These are phyloP conservation scores for Xiphydria camelus DNA, from an alignment of 2,888 invertebrate species.

Conservation along the genomic window DNA sequence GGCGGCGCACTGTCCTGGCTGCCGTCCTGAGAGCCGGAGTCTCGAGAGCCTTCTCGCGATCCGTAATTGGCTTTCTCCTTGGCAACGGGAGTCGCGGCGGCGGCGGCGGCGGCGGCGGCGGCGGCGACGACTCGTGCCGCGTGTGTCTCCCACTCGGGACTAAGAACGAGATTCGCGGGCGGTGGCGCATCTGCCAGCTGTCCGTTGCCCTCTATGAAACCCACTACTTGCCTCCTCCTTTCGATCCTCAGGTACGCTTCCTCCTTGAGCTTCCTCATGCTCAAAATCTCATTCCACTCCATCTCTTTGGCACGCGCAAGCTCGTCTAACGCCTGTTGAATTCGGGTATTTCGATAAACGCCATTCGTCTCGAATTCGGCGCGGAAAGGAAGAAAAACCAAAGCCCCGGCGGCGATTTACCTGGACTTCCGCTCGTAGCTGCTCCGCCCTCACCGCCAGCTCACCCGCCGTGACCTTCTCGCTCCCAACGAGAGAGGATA, in stretches of 20 bases:
- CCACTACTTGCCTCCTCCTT: conserved; percentile 69
- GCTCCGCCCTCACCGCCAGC: conserved; percentile 46
- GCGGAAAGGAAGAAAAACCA: not conserved
- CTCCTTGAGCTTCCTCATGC: conserved; percentile 82
- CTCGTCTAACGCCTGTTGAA: conserved; percentile 69
- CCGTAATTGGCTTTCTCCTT: conserved; percentile 7
- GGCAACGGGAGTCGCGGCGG: not conserved
- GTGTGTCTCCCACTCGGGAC: conserved; percentile 31
- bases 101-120: conserved; percentile 1
- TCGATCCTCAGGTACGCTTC: conserved; percentile 75
- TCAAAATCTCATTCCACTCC: conserved; percentile 84
- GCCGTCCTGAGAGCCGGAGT: conserved; percentile 15
- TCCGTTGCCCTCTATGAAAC: conserved; percentile 47
- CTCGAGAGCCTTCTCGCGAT: conserved; percentile 1
- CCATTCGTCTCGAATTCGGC: too few species aligned
- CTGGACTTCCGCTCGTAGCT: conserved; percentile 50
- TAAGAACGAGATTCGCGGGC: conserved; percentile 40
- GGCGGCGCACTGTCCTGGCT: conserved; percentile 17
- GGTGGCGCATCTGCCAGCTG: conserved; percentile 36
- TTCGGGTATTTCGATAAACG: too few species aligned
- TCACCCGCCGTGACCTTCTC: conserved; percentile 50
- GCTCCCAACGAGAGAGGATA: conserved; percentile 46
- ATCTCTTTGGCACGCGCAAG: conserved; percentile 79
- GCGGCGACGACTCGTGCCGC: conserved; percentile 13
- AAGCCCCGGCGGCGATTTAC: conserved; percentile 22